Evolutionary conservation across 2,888 invertebrate genomes (phyloP), one percentile per base, ranked within the genome.

Genomic region (Pyralis farinalis): DNA sequence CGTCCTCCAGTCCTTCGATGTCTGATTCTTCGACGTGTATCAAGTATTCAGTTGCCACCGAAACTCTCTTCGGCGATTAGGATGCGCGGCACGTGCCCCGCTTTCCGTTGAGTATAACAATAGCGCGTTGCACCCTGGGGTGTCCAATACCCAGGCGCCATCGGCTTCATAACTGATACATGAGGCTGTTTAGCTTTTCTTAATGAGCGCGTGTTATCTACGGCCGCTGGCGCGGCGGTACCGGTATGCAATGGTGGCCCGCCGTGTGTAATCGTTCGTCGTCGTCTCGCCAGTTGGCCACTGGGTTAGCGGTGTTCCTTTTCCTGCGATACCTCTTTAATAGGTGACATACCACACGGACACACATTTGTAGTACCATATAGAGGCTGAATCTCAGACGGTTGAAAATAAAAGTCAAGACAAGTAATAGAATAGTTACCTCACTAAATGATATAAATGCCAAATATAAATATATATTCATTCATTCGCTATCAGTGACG

Each of bases 271-370:
- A 73, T 76, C 78, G 76, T 57, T 66, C 73, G 79, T 73, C 69
- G 77, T 70, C 66, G 78, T 59, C 68, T 75, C 72, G 82, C 69
- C 76, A 87, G 84, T 88, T 85, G 87, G 86, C 86, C 85, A 88
- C 84, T 87, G 78, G 87, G 88, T 87, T 86, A 88, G 74, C 84
- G 74, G 80, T 73, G 81, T 72, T 82, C 85, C 82, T 85, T 84
- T 87, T 86, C 87, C 85, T 84, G 86, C 77, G 73, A 67, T 55
- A 69, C 71, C 69, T 70, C 77, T 75, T 71, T 82, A 81, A 85
- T 78, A 59, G 74, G 70, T 73, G 64, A 66, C 69, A 68, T 57
- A 66, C 62, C 60, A 60, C 43, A 51, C 55, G 51, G 59, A 63
- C 11, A 58, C 29, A 8, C 9, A 5, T 10, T n/a, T n/a, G n/a